phyloP scores from a whole-genome alignment of 1,140 invertebrate genomes.

The Dendroctonus valens region DNA sequence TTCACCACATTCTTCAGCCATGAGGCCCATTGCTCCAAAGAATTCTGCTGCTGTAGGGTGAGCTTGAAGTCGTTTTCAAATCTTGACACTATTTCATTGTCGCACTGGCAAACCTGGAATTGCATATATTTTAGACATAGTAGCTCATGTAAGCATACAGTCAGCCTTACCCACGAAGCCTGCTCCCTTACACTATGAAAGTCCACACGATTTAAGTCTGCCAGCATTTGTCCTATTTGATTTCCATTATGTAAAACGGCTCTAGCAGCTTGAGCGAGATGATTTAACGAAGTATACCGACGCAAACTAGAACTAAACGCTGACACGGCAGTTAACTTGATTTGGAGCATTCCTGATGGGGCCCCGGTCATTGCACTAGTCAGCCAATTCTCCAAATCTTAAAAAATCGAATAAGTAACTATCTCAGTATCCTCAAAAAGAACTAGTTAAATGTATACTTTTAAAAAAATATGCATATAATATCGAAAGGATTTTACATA shows the following conservation, averaged over 20 bases:
- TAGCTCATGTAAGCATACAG: not conserved
- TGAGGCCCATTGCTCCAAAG: constrained; percentile 93
- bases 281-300: constrained; percentile 97
- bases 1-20: constrained; percentile 95
- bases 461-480: not conserved
- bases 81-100: constrained; percentile 78
- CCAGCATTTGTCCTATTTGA: constrained; percentile 96
- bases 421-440: constrained; percentile 1
- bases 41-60: constrained; percentile 88
- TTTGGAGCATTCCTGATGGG: constrained; percentile 78
- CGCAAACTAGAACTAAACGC: constrained; percentile 93
- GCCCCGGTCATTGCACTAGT: constrained; percentile 83
- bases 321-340: constrained; percentile 82
- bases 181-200: constrained; percentile 93
- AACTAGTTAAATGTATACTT: not conserved
- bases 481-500: constrained; percentile 12
- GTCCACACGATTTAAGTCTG: constrained; percentile 95
- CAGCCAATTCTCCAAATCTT: constrained; percentile 82
- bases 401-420: constrained; percentile 14
- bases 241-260: constrained; percentile 94
- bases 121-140: not conserved
- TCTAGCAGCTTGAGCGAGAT: constrained; percentile 92
- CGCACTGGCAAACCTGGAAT: constrained; percentile 81
- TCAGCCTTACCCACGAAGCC: constrained; percentile 81
- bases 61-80: constrained; percentile 93